Conservation (phyloP, 1,140 invertebrate species). For the Lucilia sericata region DNA sequence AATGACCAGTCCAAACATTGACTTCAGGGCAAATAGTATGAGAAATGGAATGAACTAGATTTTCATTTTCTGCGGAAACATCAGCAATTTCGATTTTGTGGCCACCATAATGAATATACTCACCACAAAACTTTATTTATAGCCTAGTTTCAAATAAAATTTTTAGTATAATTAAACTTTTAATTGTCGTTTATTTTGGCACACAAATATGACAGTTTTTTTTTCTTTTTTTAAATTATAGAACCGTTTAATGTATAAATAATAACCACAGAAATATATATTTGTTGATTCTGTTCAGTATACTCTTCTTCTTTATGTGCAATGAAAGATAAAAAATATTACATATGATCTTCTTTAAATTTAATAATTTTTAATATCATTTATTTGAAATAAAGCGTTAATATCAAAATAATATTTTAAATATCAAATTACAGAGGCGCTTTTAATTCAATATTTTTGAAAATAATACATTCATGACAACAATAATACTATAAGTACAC, state of each 20-base stretch:
- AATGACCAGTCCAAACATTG: no score
- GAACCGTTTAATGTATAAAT: neutral
- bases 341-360: neutral
- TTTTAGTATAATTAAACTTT: neutral
- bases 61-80: no score
- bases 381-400: neutral
- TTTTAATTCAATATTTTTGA: neutral
- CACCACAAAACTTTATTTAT: no score
- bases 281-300: neutral
- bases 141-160: neutral
- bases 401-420: constrained; percentile 35
- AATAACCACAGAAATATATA: constrained; percentile 17
- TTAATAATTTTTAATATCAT: neutral
- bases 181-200: constrained; percentile 21
- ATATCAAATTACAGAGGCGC: neutral
- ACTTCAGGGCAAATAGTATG: no score
- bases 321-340: neutral
- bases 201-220: constrained; percentile 39
- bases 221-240: neutral
- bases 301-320: neutral
- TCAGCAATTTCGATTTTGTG: no score
- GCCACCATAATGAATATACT: no score
- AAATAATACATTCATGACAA: constrained; percentile 18
- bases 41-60: no score
- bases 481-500: constrained; percentile 67